Conservation (phyloP, 2,797 vertebrate species). For the Champsocephalus esox region DNA sequence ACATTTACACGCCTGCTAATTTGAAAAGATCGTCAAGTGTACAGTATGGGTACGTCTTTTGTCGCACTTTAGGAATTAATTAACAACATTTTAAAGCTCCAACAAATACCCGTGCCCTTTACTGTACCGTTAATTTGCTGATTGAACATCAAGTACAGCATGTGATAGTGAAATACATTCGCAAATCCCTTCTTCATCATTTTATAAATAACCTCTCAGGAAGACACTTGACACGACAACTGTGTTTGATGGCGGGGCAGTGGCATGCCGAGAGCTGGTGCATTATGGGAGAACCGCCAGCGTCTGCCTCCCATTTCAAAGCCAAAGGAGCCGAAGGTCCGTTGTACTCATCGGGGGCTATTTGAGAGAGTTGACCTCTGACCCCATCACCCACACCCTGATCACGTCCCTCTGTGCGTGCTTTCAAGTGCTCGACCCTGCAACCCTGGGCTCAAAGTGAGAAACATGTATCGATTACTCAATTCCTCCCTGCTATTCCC, state of each 20-base stretch:
- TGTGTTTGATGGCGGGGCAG: constrained; percentile 75
- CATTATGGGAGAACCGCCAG: constrained; percentile 76
- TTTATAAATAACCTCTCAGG: constrained; percentile 84
- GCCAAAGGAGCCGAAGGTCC: constrained; percentile 75
- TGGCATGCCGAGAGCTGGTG: constrained; percentile 65
- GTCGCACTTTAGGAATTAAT: background rate
- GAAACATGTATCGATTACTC: constrained; percentile 62
- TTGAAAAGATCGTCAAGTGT: constrained; percentile 22
- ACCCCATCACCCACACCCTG: constrained; percentile 81
- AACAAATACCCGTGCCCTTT: constrained; percentile 7
- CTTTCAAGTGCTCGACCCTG: constrained; percentile 76
- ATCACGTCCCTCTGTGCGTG: constrained; percentile 73
- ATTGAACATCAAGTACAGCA: constrained; percentile 40
- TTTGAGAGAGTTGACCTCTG: constrained; percentile 83
- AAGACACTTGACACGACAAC: constrained; percentile 91
- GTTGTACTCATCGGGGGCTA: constrained; percentile 76
- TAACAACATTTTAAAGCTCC: background rate
- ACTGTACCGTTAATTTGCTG: constrained; percentile 35
- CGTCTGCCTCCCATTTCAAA: constrained; percentile 85
- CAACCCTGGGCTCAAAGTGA: constrained; percentile 58
- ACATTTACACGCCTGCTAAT: constrained; percentile 24
- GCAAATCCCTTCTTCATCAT: constrained; percentile 66
- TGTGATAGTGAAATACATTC: constrained; percentile 47
- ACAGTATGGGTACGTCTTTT: background rate
- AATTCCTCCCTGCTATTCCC: constrained; percentile 29